phyloP scores from a whole-genome alignment of 2,888 invertebrate species.

The Conus canariensis region DNA sequence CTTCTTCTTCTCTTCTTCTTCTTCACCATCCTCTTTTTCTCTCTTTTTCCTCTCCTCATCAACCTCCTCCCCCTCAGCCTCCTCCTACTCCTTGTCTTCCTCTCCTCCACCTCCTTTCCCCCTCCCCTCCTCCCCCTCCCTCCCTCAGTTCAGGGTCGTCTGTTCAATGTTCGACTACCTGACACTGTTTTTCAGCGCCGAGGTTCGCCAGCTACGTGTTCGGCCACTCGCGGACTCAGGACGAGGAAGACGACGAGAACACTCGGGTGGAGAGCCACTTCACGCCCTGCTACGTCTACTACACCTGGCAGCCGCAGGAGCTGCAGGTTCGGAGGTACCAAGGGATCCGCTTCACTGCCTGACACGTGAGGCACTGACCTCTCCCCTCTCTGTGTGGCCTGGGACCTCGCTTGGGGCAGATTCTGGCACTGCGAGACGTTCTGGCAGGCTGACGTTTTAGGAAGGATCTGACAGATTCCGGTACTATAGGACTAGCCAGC shows the following conservation, averaged over 20 bases:
- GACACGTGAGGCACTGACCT: not conserved
- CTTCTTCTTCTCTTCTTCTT: too few species aligned
- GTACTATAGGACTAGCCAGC: not conserved
- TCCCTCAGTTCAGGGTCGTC: too few species aligned
- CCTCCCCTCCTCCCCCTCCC: not conserved
- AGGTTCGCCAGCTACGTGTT: conserved; percentile 59
- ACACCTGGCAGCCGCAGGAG: conserved; percentile 51
- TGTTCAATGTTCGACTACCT: too few species aligned
- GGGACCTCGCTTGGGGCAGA: not conserved
- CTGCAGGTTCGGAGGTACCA: conserved; percentile 23
- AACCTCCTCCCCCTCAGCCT: not conserved
- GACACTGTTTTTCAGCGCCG: conserved; percentile 42
- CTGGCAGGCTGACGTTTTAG: not conserved
- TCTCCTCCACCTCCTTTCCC: not conserved
- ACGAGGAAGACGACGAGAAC: conserved; percentile 63
- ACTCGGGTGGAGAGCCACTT: conserved; percentile 55
- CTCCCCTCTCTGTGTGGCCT: not conserved
- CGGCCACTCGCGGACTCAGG: conserved; percentile 54
- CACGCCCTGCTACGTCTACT: conserved; percentile 67
- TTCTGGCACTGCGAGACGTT: not conserved
- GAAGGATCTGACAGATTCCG: too few species aligned
- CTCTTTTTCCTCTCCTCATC: not conserved
- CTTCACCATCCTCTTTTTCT: not conserved
- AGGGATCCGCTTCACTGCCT: conserved; percentile 41
- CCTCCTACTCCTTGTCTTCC: not conserved